A percentile compares a stretch with the other conserved stretches of the same genome.
Evolutionary conservation across 2,888 invertebrate species (phyloP).

Genomic region (Lordiphosa fenestrarum): DNA sequence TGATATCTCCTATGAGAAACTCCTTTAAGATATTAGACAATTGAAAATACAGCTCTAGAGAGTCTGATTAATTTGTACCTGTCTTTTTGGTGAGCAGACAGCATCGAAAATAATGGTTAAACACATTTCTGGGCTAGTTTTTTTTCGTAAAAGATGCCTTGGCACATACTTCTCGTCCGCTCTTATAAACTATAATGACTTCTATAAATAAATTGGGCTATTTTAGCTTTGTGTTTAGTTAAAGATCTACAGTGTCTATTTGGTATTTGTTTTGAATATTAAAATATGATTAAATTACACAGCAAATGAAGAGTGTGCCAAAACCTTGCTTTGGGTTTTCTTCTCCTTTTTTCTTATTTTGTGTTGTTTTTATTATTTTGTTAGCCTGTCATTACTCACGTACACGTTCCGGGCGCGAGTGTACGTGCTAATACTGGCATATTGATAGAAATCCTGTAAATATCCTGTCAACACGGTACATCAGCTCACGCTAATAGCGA

Average conservation of each 20-base stretch:
- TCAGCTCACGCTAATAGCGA: conserved; percentile 60
- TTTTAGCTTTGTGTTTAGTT: conserved; percentile 19
- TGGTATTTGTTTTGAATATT: conserved; percentile 44
- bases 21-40: no score
- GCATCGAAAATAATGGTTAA: no score
- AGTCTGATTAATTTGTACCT: no score
- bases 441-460: conserved; percentile 75
- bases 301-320: conserved; percentile 21
- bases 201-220: conserved; percentile 42
- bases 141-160: no score
- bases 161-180: no score
- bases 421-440: conserved; percentile 69
- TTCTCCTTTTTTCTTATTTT: conserved; percentile 1
- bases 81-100: no score
- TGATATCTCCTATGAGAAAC: no score
- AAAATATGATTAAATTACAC: conserved; percentile 47
- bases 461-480: conserved; percentile 67
- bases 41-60: no score
- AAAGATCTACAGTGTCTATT: conserved; percentile 37
- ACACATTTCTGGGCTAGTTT: no score
- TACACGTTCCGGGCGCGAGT: conserved; percentile 59
- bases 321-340: conserved; percentile 24
- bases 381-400: conserved; percentile 40
- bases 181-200: conserved; percentile 42
- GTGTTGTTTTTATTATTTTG: conserved; percentile 11